Evolutionary conservation across 2,113 vertebrate species (phyloP), one percentile per base, ranked within the genome.

Genomic region (Rhinogobius similis): DNA sequence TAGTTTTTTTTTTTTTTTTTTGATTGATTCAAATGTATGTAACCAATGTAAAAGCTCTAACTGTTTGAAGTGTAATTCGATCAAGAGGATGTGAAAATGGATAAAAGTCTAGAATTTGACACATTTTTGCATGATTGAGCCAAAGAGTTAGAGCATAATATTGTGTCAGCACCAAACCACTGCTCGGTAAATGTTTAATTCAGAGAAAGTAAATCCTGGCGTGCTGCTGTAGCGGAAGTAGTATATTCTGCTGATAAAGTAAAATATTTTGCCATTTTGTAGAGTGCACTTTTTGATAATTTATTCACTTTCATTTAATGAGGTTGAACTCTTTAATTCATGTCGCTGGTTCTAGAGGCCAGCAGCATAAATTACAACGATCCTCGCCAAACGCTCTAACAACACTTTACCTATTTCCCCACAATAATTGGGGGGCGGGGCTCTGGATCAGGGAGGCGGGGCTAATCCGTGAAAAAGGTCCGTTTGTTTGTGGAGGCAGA

Each of bases 401-500:
- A 20, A 16, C 1, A 46, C 16, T 41, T 41, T 41, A 41, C 39
- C 39, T 13, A 46, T 46, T 5, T 46, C 16, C 16, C 43, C 0
- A 46, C 5, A 46, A 46, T 58, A 18, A 24, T 2, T 55, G 52
- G 52, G 55, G 29, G 55, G 55, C 26, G 55, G 55, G 55, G 29
- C 58, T n/a, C 21, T 38, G 10, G 58, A 36, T 5, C 18, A 20
- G 18, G 46, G 10, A 18, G n/a, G n/a, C n/a, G n/a, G n/a, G n/a
- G 12, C 29, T 29, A 61, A n/a, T 61, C 58, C 38, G 20, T 29
- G 24, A 5, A 29, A 38, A 7, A 5, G 29, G 58, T 61, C 58
- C 20, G 11, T 88, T 86, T 77, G 77, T 86, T 71, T 68, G 81
- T 69, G 76, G 86, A 87, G 69, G 83, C 63, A 65, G 77, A 81